Percentiles rank a stretch among this genome's conserved stretches.
These are phyloP conservation scores for Hystrix cristata DNA, from an alignment of 2,113 vertebrate species.

Conservation along the genomic window DNA sequence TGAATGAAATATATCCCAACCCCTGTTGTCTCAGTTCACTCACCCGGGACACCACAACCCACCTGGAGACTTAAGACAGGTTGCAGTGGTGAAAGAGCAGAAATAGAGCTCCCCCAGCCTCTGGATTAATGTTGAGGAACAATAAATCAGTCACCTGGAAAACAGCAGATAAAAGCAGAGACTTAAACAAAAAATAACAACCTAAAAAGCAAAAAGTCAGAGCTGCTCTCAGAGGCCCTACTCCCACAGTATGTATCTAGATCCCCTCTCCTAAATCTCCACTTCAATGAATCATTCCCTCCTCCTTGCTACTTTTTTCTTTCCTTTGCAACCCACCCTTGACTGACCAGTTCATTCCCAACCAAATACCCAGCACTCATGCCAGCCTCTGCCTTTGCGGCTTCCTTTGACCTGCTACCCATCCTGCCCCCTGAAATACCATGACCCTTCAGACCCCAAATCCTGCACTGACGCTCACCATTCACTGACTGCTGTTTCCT, in stretches of 20 bases:
- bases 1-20: background rate
- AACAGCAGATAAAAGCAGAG: background rate
- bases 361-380: background rate
- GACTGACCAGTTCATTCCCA: background rate
- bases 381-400: background rate
- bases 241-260: background rate
- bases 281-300: background rate
- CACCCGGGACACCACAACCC: background rate
- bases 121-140: background rate
- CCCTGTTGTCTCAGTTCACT: background rate
- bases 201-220: background rate
- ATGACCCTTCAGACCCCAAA: background rate
- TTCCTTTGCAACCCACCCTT: background rate
- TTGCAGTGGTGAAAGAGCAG: background rate
- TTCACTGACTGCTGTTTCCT: background rate
- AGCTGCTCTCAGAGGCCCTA: background rate
- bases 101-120: background rate
- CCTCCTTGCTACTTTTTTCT: background rate
- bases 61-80: background rate
- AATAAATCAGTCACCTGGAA: background rate
- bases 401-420: background rate
- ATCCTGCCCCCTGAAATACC: background rate
- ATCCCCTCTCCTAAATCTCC: background rate
- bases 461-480: background rate
- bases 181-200: slow-evolving; percentile 26